Conservation (phyloP, 2,888 invertebrate species). For the Leistus spinibarbis region DNA sequence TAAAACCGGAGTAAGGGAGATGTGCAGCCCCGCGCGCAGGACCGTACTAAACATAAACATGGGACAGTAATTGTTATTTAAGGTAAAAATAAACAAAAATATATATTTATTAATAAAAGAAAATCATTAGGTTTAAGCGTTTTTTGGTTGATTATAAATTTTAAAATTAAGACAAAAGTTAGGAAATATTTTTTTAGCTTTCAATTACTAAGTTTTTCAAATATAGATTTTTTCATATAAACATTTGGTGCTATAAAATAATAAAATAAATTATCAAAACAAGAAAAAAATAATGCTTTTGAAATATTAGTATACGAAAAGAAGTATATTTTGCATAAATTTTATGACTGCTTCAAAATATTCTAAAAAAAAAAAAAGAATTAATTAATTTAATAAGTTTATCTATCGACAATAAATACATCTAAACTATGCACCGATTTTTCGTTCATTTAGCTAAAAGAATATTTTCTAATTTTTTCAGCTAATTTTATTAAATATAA, state of each 20-base stretch:
- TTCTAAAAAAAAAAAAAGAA: constrained; percentile 22
- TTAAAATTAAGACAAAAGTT: constrained; percentile 13
- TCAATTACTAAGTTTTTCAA: neutral
- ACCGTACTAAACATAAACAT: neutral
- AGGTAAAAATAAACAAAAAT: neutral
- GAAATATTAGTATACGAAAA: constrained; percentile 32
- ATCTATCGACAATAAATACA: constrained; percentile 30
- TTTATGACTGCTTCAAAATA: constrained; percentile 27
- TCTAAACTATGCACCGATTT: constrained; percentile 17
- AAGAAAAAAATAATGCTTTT: constrained; percentile 27
- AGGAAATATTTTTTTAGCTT: constrained; percentile 34
- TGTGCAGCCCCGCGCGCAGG: neutral
- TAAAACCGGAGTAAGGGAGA: constrained; percentile 82
- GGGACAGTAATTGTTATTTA: neutral
- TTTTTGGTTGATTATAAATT: neutral
- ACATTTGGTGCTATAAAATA: constrained; percentile 9
- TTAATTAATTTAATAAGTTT: constrained; percentile 14
- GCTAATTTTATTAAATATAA: neutral
- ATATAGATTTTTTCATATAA: neutral
- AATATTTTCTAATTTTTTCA: constrained; percentile 33
- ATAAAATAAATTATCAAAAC: too few relatives aligned
- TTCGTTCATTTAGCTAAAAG: constrained; percentile 10
- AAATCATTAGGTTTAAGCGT: constrained; percentile 4
- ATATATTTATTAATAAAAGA: constrained; percentile 7
- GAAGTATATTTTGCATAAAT: constrained; percentile 31